Evolutionary conservation across 2,888 invertebrate genomes (phyloP).

Genomic region (Sphaeridia pumilis): DNA sequence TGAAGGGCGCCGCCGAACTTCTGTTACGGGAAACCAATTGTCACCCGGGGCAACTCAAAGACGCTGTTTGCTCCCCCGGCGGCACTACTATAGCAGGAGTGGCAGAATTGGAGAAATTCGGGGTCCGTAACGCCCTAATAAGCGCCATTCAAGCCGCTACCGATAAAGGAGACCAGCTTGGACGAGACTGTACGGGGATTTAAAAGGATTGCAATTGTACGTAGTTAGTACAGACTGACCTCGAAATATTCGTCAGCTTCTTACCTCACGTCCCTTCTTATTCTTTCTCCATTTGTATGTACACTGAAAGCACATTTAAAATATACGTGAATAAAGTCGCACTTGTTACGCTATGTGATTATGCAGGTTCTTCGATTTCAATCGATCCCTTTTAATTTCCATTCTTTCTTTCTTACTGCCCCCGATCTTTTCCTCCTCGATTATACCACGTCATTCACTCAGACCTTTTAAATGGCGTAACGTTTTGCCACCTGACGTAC

Average conservation of each 20-base stretch:
- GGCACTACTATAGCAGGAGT: slow-evolving; percentile 77
- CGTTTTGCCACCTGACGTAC: no score
- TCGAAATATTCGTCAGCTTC: neutral
- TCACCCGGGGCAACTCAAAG: slow-evolving; percentile 82
- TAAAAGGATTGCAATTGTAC: no score
- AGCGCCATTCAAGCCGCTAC: slow-evolving; percentile 85
- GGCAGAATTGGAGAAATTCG: slow-evolving; percentile 69
- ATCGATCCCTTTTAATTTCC: no score
- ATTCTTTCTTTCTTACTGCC: no score
- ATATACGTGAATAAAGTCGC: neutral
- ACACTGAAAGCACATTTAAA: no score
- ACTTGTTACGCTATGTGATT: neutral
- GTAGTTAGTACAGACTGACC: no score
- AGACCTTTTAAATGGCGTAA: no score
- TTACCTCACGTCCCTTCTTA: neutral
- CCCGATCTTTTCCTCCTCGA: no score
- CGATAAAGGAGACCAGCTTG: slow-evolving; percentile 38
- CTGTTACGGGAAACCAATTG: slow-evolving; percentile 47
- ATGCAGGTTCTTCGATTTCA: slow-evolving; percentile 3
- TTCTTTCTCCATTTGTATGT: no score
- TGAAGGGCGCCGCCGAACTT: slow-evolving; percentile 83
- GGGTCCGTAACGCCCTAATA: slow-evolving; percentile 73
- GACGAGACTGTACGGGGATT: slow-evolving; percentile 3
- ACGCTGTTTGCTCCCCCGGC: slow-evolving; percentile 89
- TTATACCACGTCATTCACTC: no score